Evolutionary conservation across 1,140 invertebrate genomes (phyloP).

Genomic region (Procambarus virginalis): DNA sequence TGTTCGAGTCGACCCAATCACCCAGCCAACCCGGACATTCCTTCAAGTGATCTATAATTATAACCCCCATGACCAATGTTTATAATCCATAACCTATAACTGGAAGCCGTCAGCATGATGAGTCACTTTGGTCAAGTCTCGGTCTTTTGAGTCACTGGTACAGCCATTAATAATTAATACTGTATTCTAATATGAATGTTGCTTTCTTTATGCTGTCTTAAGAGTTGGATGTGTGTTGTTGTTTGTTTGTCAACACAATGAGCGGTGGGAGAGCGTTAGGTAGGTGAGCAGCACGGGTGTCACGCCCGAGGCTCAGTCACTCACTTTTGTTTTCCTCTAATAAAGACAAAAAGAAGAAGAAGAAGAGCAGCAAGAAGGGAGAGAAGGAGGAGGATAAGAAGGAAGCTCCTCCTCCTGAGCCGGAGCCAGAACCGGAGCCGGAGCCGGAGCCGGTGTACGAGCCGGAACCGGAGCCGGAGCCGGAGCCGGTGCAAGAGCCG

Average conservation of each 20-base stretch:
- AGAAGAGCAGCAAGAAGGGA: not conserved
- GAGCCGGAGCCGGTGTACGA: not conserved
- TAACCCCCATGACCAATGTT: too few species aligned
- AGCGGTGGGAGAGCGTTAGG: not conserved
- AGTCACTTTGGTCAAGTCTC: not conserved
- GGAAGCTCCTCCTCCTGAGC: not conserved
- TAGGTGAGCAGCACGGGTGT: not conserved
- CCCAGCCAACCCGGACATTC: too few species aligned
- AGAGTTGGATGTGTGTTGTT: not conserved
- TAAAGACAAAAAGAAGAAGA: conserved; percentile 58
- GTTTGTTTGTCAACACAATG: not conserved
- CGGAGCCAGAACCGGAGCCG: conserved; percentile 22
- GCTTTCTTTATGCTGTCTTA: not conserved
- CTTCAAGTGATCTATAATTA: too few species aligned
- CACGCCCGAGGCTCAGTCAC: not conserved
- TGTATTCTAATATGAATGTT: not conserved
- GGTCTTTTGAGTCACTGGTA: not conserved
- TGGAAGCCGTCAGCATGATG: too few species aligned
- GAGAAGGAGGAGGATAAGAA: conserved; percentile 22
- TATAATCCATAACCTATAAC: too few species aligned
- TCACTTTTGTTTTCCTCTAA: conserved; percentile 41
- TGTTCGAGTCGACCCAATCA: too few species aligned
- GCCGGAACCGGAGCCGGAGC: not conserved
- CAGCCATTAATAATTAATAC: not conserved
- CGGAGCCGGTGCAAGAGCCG: not conserved